phyloP scores from a whole-genome alignment of 2,113 vertebrate genomes.

The Oryzias javanicus region DNA sequence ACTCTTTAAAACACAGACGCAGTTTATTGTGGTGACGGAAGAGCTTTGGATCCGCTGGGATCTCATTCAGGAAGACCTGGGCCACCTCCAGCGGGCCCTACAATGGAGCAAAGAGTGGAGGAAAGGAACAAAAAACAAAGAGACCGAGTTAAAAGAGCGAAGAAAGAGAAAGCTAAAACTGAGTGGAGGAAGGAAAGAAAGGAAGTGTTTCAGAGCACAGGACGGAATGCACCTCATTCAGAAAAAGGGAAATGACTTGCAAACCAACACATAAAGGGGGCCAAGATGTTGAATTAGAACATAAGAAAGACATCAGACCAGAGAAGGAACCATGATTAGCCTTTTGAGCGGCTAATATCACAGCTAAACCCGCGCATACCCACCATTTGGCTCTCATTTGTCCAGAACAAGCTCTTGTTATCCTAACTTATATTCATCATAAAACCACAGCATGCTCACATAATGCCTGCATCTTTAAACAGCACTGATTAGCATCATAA shows the following conservation, averaged over 20 bases:
- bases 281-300: conserved; percentile 60
- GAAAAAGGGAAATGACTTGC: conserved; percentile 40
- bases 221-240: conserved; percentile 52
- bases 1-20: conserved; percentile 98
- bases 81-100: conserved; percentile 98
- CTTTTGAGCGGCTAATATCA: conserved; percentile 64
- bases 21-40: conserved; percentile 98
- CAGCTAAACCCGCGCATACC: conserved; percentile 39
- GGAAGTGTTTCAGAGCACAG: conserved; percentile 48
- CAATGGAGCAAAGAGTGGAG: conserved; percentile 27
- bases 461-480: conserved; percentile 67
- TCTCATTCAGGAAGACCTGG: conserved; percentile 99
- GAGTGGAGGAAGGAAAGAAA: conserved; percentile 50
- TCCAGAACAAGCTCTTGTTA: conserved; percentile 67
- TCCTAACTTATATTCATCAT: conserved; percentile 74
- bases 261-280: conserved; percentile 46
- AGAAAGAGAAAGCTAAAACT: conserved; percentile 55
- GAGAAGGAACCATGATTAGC: conserved; percentile 51
- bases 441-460: conserved; percentile 65
- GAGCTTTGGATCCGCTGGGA: conserved; percentile 95
- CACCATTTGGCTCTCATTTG: conserved; percentile 68
- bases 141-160: conserved; percentile 39
- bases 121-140: conserved; percentile 44
- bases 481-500: conserved; percentile 72
- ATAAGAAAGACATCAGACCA: conserved; percentile 70